Conservation (phyloP, 2,888 invertebrate species). For the Scaptomyza cyrtandrae region DNA sequence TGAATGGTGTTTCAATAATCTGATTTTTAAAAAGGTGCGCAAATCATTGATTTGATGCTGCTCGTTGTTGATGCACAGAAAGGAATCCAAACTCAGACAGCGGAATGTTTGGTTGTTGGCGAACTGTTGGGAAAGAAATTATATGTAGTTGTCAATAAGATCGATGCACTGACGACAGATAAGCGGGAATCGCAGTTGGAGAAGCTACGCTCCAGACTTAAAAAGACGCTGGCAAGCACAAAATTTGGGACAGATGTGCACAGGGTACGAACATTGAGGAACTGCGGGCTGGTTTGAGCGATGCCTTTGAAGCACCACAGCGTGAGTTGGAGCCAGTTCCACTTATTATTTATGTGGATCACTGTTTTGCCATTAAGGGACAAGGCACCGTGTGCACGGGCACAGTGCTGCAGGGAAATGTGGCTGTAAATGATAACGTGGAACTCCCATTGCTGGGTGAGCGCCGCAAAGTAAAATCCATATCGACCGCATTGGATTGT, state of each 20-base stretch:
- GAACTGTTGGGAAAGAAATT: conserved; percentile 87
- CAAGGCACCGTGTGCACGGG: conserved; percentile 91
- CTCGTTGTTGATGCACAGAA: conserved; percentile 89
- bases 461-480: conserved; percentile 89
- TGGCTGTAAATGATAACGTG: conserved; percentile 87
- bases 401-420: conserved; percentile 87
- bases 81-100: conserved; percentile 91
- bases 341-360: conserved; percentile 89
- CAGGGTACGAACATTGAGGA: conserved; percentile 83
- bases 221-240: conserved; percentile 86
- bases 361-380: conserved; percentile 90
- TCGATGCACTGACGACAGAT: conserved; percentile 86
- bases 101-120: conserved; percentile 90
- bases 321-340: conserved; percentile 82
- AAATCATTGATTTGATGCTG: conserved; percentile 90
- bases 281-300: conserved; percentile 85
- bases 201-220: conserved; percentile 87
- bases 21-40: conserved; percentile 84
- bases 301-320: conserved; percentile 85
- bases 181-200: conserved; percentile 84
- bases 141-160: conserved; percentile 89
- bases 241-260: conserved; percentile 85
- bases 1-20: neutral
- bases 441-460: conserved; percentile 88
- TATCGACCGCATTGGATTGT: conserved; percentile 89